Percentiles rank a stretch among this genome's conserved stretches.
phyloP scores from a whole-genome alignment of 2,797 vertebrate species.

The Microtus californicus region DNA sequence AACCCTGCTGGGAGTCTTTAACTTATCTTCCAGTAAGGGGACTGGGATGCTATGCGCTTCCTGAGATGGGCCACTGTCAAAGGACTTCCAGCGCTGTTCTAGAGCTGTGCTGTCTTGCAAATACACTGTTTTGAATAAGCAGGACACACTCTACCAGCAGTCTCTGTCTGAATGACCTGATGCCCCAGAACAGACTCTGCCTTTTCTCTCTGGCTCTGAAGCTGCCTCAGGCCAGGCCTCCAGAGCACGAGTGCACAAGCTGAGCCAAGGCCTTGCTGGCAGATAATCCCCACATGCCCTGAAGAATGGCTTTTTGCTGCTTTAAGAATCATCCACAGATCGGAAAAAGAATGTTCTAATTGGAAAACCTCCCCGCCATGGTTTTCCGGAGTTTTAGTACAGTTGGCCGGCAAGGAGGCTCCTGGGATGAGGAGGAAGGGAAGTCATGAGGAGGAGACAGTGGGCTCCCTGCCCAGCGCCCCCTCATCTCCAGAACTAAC shows the following conservation, averaged over 20 bases:
- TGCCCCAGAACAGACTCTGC: slow-evolving; percentile 55
- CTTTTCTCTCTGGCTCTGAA: slow-evolving; percentile 49
- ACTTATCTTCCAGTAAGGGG: background rate
- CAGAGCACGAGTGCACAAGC: slow-evolving; percentile 50
- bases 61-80: background rate
- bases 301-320: slow-evolving; percentile 77
- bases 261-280: slow-evolving; percentile 72
- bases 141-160: background rate
- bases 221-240: slow-evolving; percentile 53
- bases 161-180: slow-evolving; percentile 39
- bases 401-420: slow-evolving; percentile 76
- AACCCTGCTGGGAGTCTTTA: background rate
- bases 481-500: slow-evolving; percentile 46
- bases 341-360: slow-evolving; percentile 85
- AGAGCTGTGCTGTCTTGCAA: background rate
- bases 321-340: slow-evolving; percentile 79
- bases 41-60: background rate
- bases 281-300: slow-evolving; percentile 65
- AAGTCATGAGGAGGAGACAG: slow-evolving; percentile 75
- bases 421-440: slow-evolving; percentile 78
- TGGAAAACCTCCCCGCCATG: slow-evolving; percentile 83
- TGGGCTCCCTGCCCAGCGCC: slow-evolving; percentile 65
- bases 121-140: background rate
- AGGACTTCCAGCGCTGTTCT: background rate
- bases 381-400: slow-evolving; percentile 84